Conservation (phyloP, 2,888 invertebrate species). For the Tipula vernalis region DNA sequence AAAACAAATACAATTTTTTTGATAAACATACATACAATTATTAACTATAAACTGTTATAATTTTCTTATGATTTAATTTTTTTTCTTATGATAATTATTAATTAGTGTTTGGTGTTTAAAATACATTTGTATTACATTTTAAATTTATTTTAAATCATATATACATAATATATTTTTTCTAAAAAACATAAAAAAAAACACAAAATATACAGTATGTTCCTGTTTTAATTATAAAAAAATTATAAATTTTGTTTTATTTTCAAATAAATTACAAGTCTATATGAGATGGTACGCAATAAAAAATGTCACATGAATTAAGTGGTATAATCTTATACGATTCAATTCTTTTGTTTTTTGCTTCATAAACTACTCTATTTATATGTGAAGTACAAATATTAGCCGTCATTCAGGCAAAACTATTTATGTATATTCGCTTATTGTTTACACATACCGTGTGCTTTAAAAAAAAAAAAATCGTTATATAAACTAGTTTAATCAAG, state of each 20-base stretch:
- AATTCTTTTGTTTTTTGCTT: background rate
- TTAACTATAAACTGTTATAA: background rate
- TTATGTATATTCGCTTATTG: background rate
- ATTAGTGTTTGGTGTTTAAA: constrained; percentile 6
- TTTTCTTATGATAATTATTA: constrained; percentile 7
- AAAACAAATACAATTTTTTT: background rate
- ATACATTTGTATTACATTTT: background rate
- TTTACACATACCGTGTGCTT: background rate
- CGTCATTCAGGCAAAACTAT: background rate
- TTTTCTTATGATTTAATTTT: background rate
- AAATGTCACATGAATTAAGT: background rate
- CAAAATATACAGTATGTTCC: background rate
- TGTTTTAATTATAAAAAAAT: background rate
- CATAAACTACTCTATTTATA: background rate
- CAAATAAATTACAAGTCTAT: background rate
- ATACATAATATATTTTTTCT: background rate
- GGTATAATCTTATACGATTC: background rate
- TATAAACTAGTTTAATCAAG: background rate
- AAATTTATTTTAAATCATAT: background rate
- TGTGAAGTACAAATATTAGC: background rate
- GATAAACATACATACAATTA: constrained; percentile 4
- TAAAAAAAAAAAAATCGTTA: background rate
- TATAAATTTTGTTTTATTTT: background rate
- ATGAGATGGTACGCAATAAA: background rate
- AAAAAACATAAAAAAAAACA: background rate